Percentiles rank a stretch among this genome's conserved stretches.
These are phyloP conservation scores for Rhyacophila brunnea DNA, from an alignment of 1,140 invertebrate species.

Conservation along the genomic window DNA sequence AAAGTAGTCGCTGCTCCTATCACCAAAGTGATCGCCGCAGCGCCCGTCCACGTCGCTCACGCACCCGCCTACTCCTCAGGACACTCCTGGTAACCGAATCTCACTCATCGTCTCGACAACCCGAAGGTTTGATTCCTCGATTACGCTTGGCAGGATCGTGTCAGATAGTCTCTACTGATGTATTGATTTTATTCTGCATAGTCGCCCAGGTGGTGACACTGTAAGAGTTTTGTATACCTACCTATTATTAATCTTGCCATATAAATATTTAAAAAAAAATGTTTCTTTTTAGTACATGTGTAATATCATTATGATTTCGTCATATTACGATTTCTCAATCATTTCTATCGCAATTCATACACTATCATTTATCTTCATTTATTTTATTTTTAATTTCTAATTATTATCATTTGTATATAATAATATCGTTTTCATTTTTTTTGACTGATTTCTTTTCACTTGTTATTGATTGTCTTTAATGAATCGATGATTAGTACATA, in stretches of 20 bases:
- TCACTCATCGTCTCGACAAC: slow-evolving; percentile 12
- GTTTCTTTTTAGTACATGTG: background rate
- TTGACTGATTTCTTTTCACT: no score
- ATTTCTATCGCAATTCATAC: no score
- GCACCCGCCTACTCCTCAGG: slow-evolving; percentile 39
- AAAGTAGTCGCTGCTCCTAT: slow-evolving; percentile 40
- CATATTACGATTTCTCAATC: slow-evolving; percentile 2
- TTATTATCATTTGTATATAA: background rate
- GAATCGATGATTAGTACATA: no score
- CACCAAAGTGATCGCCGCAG: slow-evolving; percentile 40
- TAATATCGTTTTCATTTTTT: no score
- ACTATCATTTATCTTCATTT: slow-evolving; percentile 4
- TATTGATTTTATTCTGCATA: background rate
- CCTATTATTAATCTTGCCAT: background rate
- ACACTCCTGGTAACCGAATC: slow-evolving; percentile 38
- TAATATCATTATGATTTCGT: background rate
- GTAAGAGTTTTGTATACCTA: background rate
- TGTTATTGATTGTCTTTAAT: no score
- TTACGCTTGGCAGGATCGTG: background rate
- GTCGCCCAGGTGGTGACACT: background rate
- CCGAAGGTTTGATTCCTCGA: slow-evolving; percentile 25
- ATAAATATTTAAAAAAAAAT: background rate
- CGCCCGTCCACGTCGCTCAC: slow-evolving; percentile 39
- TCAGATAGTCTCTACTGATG: background rate
- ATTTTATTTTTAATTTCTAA: background rate